phyloP scores from a whole-genome alignment of 2,888 invertebrate species.

The Meloe dianella region DNA sequence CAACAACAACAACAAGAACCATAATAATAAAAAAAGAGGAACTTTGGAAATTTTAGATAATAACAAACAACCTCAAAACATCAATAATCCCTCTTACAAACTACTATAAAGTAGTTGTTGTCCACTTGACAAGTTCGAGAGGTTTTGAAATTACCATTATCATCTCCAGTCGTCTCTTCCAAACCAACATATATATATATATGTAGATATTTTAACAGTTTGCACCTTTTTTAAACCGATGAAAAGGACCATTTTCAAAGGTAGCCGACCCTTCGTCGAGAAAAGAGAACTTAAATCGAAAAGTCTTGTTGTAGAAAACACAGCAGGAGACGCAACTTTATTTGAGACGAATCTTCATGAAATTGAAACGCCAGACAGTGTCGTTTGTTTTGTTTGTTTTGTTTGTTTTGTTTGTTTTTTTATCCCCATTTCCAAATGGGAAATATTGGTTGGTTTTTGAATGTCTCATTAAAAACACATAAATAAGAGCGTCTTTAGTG shows the following conservation, averaged over 20 bases:
- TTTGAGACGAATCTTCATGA: neutral
- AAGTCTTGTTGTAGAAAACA: neutral
- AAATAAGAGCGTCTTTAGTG: slow-evolving; percentile 36
- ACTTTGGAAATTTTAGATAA: neutral
- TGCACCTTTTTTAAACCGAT: slow-evolving; percentile 12
- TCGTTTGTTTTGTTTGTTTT: neutral
- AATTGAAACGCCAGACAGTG: neutral
- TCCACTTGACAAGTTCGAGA: slow-evolving; percentile 9
- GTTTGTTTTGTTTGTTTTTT: neutral
- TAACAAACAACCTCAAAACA: neutral
- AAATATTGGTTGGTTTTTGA: slow-evolving; percentile 29
- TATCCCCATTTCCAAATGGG: slow-evolving; percentile 3
- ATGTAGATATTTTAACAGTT: neutral
- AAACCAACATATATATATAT: neutral
- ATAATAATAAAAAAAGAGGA: neutral
- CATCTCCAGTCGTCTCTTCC: neutral
- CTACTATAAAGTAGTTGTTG: neutral
- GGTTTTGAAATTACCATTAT: slow-evolving; percentile 13
- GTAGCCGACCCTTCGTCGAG: neutral
- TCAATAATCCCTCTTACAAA: neutral
- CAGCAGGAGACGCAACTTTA: slow-evolving; percentile 1
- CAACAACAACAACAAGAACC: neutral
- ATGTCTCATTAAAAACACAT: slow-evolving; percentile 40
- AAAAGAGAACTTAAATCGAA: neutral
- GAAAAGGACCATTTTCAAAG: slow-evolving; percentile 21